Conservation (phyloP, 2,113 vertebrate species). For the Nanorana parkeri region DNA sequence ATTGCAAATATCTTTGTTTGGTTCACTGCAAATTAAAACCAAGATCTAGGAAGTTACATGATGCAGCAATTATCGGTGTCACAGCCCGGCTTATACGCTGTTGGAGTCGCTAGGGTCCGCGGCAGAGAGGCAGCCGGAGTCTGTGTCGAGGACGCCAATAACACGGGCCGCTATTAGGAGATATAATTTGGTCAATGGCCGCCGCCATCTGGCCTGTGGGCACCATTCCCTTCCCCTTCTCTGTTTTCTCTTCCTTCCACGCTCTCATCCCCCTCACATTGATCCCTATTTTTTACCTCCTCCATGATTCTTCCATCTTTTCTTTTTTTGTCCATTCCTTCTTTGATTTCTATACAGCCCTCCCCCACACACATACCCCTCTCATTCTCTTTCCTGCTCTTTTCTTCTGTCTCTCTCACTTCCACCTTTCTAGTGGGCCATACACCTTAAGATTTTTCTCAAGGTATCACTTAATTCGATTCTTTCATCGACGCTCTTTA, state of each 20-base stretch:
- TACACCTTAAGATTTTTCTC: too few species aligned
- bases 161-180: neutral
- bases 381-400: neutral
- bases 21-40: constrained; percentile 79
- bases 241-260: too few species aligned
- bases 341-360: neutral
- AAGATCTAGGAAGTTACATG: constrained; percentile 73
- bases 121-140: neutral
- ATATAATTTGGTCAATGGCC: neutral
- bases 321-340: neutral
- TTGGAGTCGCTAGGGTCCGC: constrained; percentile 29
- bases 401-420: neutral
- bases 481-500: too few species aligned
- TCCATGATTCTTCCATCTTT: neutral
- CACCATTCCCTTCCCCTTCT: too few species aligned
- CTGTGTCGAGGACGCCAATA: neutral
- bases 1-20: constrained; percentile 80
- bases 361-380: neutral
- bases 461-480: too few species aligned
- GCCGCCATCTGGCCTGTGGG: neutral
- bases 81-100: constrained; percentile 66
- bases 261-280: too few species aligned
- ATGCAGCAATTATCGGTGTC: constrained; percentile 73
- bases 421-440: too few species aligned
- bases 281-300: too few species aligned